Evolutionary conservation across 2,113 vertebrate species (phyloP).

Genomic region (Plestiodon gilberti): DNA sequence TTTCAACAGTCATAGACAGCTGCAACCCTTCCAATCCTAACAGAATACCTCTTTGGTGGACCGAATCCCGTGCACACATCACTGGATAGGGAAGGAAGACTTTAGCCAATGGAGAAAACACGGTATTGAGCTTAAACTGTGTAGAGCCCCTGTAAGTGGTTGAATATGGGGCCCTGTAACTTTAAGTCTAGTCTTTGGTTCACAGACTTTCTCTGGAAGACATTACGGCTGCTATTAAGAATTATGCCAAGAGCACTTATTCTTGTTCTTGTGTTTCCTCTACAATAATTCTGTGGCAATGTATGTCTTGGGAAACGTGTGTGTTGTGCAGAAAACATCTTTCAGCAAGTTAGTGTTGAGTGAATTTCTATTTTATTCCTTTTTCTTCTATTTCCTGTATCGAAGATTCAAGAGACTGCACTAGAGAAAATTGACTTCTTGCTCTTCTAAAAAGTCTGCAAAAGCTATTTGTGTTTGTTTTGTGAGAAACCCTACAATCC

Average conservation of each 20-base stretch:
- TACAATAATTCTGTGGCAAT: neutral
- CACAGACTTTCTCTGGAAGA: neutral
- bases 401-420: slow-evolving; percentile 45
- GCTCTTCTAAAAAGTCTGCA: slow-evolving; percentile 52
- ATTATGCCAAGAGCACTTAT: neutral
- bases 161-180: neutral
- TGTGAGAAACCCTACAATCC: neutral
- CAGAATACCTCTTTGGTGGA: neutral
- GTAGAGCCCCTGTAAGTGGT: too few species aligned
- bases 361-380: slow-evolving; percentile 9
- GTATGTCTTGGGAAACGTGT: slow-evolving; percentile 31
- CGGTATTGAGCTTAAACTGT: neutral
- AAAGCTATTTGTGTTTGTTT: slow-evolving; percentile 42
- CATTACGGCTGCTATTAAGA: neutral
- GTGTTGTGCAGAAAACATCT: slow-evolving; percentile 13
- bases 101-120: too few species aligned
- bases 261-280: neutral
- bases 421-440: slow-evolving; percentile 46
- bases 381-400: slow-evolving; percentile 24
- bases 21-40: neutral
- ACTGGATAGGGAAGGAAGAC: too few species aligned
- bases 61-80: too few species aligned
- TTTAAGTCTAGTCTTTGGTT: neutral
- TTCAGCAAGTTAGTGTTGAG: slow-evolving; percentile 25
- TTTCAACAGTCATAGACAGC: neutral